phyloP scores from a whole-genome alignment of 1,140 invertebrate genomes.

The Trichonephila clavipes region DNA sequence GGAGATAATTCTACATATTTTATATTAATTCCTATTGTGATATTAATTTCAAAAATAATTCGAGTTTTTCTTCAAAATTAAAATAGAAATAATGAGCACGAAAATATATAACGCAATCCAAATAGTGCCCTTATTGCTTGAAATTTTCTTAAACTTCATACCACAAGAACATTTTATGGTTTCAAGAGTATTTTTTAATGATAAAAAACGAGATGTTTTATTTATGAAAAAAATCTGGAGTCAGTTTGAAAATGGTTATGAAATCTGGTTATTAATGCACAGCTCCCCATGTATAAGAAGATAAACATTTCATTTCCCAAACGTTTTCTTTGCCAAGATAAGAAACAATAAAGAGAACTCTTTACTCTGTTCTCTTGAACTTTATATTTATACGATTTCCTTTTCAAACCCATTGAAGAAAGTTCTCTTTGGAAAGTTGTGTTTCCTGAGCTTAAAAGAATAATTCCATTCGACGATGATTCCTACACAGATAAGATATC shows the following conservation, averaged over 20 bases:
- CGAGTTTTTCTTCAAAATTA: too few relatives aligned
- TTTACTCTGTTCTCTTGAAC: not conserved
- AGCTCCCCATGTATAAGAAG: not conserved
- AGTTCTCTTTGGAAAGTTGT: not conserved
- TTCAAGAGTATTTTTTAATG: not conserved
- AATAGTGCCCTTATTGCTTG: too few relatives aligned
- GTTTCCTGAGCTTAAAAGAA: not conserved
- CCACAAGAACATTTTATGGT: not conserved
- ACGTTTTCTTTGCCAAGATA: not conserved
- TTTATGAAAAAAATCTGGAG: not conserved
- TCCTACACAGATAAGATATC: conserved; percentile 35
- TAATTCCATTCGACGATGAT: conserved; percentile 22
- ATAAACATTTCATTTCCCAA: conserved; percentile 32
- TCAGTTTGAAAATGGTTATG: not conserved
- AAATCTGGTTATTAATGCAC: conserved; percentile 31
- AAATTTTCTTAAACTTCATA: too few relatives aligned
- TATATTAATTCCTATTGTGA: too few relatives aligned
- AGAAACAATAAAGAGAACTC: not conserved
- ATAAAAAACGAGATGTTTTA: too few relatives aligned
- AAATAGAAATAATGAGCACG: too few relatives aligned
- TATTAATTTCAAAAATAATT: too few relatives aligned
- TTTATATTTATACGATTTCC: conserved; percentile 25
- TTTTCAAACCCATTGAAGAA: conserved; percentile 32
- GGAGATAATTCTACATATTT: too few relatives aligned
- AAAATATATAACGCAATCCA: too few relatives aligned